Conservation (phyloP, 2,797 vertebrate genomes). For the Tachyglossus aculeatus region DNA sequence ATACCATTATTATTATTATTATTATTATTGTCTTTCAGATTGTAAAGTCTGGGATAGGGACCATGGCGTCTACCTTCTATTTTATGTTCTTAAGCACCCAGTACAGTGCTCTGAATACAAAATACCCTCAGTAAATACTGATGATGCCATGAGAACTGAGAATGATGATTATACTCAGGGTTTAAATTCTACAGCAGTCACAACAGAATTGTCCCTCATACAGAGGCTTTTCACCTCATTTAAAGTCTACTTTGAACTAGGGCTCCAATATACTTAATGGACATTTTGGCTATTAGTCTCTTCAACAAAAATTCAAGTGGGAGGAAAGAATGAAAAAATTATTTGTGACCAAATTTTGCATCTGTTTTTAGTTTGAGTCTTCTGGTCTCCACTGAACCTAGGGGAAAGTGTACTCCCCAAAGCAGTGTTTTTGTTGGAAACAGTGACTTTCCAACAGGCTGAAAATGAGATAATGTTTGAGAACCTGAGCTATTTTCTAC, state of each 20-base stretch:
- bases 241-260: neutral
- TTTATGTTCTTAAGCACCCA: too few species aligned
- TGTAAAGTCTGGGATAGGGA: too few species aligned
- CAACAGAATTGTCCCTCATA: neutral
- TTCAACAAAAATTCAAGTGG: neutral
- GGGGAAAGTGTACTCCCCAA: slow-evolving; percentile 11
- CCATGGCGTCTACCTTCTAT: too few species aligned
- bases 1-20: too few species aligned
- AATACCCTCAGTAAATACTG: too few species aligned
- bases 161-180: too few species aligned
- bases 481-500: neutral
- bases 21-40: too few species aligned
- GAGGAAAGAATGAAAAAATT: neutral
- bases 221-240: neutral
- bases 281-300: neutral
- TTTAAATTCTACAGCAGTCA: neutral
- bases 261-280: neutral
- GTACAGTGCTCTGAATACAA: too few species aligned
- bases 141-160: too few species aligned
- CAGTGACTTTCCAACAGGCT: neutral
- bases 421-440: neutral
- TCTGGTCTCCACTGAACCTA: slow-evolving; percentile 23
- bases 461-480: neutral
- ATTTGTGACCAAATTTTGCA: slow-evolving; percentile 15
- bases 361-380: slow-evolving; percentile 54